A percentile compares a stretch with the other conserved stretches of the same genome.
phyloP scores from a whole-genome alignment of 2,888 invertebrate species.

The Chorisops tibialis region DNA sequence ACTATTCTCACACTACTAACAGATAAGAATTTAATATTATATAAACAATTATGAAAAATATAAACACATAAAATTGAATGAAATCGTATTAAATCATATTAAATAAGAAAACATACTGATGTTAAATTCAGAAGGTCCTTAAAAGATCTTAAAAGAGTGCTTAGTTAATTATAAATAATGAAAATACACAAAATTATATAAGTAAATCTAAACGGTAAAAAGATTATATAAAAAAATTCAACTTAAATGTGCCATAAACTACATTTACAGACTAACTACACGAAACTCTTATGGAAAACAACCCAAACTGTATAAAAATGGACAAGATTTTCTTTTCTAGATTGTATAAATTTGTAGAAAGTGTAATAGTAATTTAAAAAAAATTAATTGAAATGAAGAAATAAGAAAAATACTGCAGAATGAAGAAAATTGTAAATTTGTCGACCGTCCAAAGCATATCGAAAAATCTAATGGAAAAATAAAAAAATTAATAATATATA shows the following conservation, averaged over 20 bases:
- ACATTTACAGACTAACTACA: not conserved
- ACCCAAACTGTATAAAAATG: not conserved
- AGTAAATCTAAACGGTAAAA: not conserved
- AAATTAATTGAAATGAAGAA: not conserved
- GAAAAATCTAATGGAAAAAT: slow-evolving; percentile 7
- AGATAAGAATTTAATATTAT: too few relatives aligned
- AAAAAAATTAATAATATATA: not conserved
- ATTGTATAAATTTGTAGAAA: not conserved
- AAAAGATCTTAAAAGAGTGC: not conserved
- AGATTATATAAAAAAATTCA: not conserved
- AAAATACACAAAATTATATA: not conserved
- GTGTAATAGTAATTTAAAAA: slow-evolving; percentile 7
- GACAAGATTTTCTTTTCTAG: not conserved
- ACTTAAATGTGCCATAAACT: not conserved
- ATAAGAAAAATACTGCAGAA: not conserved
- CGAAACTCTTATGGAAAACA: not conserved
- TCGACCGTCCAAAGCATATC: slow-evolving; percentile 29
- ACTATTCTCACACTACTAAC: too few relatives aligned
- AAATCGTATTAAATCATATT: too few relatives aligned
- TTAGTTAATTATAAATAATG: not conserved
- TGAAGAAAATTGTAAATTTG: slow-evolving; percentile 15
- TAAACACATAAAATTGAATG: too few relatives aligned
- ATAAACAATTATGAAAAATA: too few relatives aligned
- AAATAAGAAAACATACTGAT: too few relatives aligned
- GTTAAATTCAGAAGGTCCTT: too few relatives aligned